These are phyloP conservation scores for Phyto melanocephala DNA, from an alignment of 2,888 invertebrate genomes.

Conservation along the genomic window DNA sequence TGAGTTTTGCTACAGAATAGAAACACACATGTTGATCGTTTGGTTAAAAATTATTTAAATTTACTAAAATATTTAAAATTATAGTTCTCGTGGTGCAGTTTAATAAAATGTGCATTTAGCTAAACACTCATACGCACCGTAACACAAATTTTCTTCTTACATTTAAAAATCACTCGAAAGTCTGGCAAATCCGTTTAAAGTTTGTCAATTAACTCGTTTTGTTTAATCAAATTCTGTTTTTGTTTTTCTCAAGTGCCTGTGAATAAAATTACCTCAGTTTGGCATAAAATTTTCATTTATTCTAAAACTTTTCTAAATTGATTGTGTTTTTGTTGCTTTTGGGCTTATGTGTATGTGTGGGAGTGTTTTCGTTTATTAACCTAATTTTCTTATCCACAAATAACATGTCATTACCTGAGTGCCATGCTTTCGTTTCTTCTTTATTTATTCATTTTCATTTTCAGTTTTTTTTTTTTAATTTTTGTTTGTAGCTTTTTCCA, in stretches of 20 bases:
- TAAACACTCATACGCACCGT: constrained; percentile 12
- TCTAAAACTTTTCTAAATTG: constrained; percentile 43
- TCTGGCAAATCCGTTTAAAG: neutral
- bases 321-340: constrained; percentile 25
- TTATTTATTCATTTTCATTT: constrained; percentile 29
- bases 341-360: neutral
- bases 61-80: too few relatives aligned
- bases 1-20: too few relatives aligned
- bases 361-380: constrained; percentile 41
- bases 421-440: constrained; percentile 41
- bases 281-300: constrained; percentile 31
- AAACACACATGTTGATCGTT: too few relatives aligned
- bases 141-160: neutral
- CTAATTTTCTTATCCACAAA: constrained; percentile 56
- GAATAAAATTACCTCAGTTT: constrained; percentile 32
- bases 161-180: constrained; percentile 12
- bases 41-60: too few relatives aligned
- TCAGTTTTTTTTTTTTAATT: constrained; percentile 32
- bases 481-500: constrained; percentile 2
- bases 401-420: constrained; percentile 62
- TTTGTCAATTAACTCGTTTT: neutral
- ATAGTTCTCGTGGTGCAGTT: too few relatives aligned
- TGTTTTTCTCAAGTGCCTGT: constrained; percentile 1
- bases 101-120: too few relatives aligned
- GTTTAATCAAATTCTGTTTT: constrained; percentile 13